These are phyloP conservation scores for Stigmatopora argus DNA, from an alignment of 2,113 vertebrate genomes.

Conservation along the genomic window DNA sequence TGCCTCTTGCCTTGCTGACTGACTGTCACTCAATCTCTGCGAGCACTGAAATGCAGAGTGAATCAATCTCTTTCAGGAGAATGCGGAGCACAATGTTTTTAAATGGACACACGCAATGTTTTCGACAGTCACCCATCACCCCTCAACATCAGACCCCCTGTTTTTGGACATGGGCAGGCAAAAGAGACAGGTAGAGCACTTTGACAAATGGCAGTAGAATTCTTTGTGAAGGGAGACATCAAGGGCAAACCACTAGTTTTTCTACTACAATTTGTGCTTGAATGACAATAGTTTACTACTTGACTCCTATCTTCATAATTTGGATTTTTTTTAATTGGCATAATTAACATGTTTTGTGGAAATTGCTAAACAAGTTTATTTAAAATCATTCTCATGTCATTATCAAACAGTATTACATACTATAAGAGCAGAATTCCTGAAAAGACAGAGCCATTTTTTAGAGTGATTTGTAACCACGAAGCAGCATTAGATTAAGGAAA, in stretches of 20 bases:
- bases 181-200: conserved; percentile 29
- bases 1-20: conserved; percentile 70
- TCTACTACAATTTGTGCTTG: neutral
- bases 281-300: neutral
- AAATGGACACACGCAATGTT: conserved; percentile 6
- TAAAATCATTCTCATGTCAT: neutral
- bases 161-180: conserved; percentile 22
- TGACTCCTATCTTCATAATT: neutral
- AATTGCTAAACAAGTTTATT: neutral
- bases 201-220: conserved; percentile 57
- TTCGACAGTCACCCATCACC: conserved; percentile 49
- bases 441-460: neutral
- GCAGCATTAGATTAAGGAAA: too few relatives aligned
- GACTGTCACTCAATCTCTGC: conserved; percentile 56
- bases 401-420: neutral
- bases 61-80: conserved; percentile 55
- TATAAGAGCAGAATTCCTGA: neutral
- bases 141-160: conserved; percentile 27
- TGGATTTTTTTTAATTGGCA: neutral
- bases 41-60: conserved; percentile 44
- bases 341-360: neutral
- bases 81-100: conserved; percentile 1
- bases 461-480: too few relatives aligned
- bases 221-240: conserved; percentile 44
- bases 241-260: neutral